Evolutionary conservation across 2,888 invertebrate species (phyloP).

Genomic region (Cistogaster globosa): DNA sequence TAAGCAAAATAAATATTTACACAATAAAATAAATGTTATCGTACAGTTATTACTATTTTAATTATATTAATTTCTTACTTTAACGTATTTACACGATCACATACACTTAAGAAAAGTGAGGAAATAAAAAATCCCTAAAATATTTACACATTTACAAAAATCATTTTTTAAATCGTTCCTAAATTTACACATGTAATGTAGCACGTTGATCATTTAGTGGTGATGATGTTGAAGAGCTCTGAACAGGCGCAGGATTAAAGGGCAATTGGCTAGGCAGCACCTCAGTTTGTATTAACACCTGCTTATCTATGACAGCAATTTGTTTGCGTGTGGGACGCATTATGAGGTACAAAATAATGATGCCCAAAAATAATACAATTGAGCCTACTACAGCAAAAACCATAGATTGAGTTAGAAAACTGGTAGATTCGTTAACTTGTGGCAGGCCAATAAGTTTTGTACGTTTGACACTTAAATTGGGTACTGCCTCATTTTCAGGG

Average conservation of each 20-base stretch:
- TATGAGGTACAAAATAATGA: constrained; percentile 72
- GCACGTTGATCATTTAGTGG: constrained; percentile 70
- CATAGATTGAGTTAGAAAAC: constrained; percentile 71
- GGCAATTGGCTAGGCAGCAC: constrained; percentile 73
- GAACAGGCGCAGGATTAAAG: constrained; percentile 49
- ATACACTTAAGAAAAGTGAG: constrained; percentile 58
- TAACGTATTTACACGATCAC: constrained; percentile 66
- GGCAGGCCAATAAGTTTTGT: constrained; percentile 72
- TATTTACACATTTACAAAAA: constrained; percentile 59
- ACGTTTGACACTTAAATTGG: constrained; percentile 72
- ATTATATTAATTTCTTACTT: constrained; percentile 28
- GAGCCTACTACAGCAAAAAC: constrained; percentile 74
- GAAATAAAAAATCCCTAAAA: constrained; percentile 35
- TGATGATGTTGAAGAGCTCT: constrained; percentile 61
- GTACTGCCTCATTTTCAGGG: constrained; percentile 40
- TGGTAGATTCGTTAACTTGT: constrained; percentile 52
- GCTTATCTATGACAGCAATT: constrained; percentile 72
- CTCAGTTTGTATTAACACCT: constrained; percentile 76
- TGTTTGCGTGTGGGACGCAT: constrained; percentile 74
- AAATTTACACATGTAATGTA: constrained; percentile 77
- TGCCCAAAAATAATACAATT: constrained; percentile 73
- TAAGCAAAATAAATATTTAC: constrained; percentile 68
- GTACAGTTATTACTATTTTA: constrained; percentile 15
- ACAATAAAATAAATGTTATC: constrained; percentile 37
- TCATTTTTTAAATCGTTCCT: constrained; percentile 29